Conservation (phyloP, 1,140 invertebrate genomes). For the Drosophila pandora region DNA sequence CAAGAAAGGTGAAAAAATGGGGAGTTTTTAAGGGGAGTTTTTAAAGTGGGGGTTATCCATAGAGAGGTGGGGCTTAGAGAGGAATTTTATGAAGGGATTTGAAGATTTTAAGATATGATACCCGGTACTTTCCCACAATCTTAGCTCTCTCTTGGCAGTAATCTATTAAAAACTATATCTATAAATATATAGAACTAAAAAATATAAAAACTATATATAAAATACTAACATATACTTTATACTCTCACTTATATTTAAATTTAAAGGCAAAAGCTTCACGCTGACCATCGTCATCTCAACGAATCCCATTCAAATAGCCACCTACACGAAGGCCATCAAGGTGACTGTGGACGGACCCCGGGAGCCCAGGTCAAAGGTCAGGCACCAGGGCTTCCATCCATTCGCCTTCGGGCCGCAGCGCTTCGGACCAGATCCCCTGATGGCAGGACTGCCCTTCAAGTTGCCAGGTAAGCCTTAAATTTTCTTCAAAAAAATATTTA, state of each 20-base stretch:
- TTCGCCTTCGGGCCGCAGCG: constrained; percentile 92
- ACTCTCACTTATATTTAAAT: too few species aligned
- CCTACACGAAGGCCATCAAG: constrained; percentile 98
- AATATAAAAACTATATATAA: neutral
- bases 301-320: constrained; percentile 95
- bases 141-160: too few species aligned
- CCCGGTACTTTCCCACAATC: too few species aligned
- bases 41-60: too few species aligned
- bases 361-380: constrained; percentile 96
- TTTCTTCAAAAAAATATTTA: too few species aligned
- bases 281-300: constrained; percentile 97
- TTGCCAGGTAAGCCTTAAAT: constrained; percentile 87
- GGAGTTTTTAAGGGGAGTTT: too few species aligned
- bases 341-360: constrained; percentile 99
- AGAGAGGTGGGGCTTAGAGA: too few species aligned
- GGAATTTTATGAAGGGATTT: too few species aligned
- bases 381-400: constrained; percentile 93
- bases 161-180: too few species aligned
- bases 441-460: constrained; percentile 92
- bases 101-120: too few species aligned
- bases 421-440: constrained; percentile 91
- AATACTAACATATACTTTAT: neutral
- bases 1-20: neutral
- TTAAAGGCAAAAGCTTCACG: constrained; percentile 97
- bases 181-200: neutral